phyloP scores from a whole-genome alignment of 1,140 invertebrate species.

The Mylabris phalerata region DNA sequence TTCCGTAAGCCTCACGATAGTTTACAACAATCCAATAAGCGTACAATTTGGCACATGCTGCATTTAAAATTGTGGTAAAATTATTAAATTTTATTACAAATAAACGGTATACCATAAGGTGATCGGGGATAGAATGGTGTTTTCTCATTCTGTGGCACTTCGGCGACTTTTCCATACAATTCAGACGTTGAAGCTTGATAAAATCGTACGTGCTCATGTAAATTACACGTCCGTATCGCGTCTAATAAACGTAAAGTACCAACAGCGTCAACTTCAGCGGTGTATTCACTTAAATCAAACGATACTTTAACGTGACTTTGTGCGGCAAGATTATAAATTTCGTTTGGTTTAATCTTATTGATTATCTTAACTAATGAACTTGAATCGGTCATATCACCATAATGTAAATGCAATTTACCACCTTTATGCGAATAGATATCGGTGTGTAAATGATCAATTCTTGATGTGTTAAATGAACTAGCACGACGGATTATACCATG shows the following conservation, averaged over 20 bases:
- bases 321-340: conserved; percentile 99
- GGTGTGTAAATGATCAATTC: conserved; percentile 94
- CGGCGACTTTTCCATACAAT: conserved; percentile 94
- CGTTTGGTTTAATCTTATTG: conserved; percentile 69
- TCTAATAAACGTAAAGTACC: conserved; percentile 92
- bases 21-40: conserved; percentile 99
- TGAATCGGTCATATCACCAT: conserved; percentile 98
- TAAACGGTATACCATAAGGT: conserved; percentile 80
- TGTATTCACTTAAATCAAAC: conserved; percentile 98
- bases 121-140: conserved; percentile 99
- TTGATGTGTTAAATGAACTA: conserved; percentile 92
- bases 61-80: not conserved
- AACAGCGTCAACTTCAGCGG: conserved; percentile 97
- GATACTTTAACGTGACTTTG: conserved; percentile 98
- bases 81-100: not conserved
- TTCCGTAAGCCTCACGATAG: conserved; percentile 95
- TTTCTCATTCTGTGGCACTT: conserved; percentile 95
- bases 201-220: conserved; percentile 81
- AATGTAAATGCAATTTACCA: conserved; percentile 90
- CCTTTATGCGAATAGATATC: conserved; percentile 78
- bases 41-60: conserved; percentile 97
- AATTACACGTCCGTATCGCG: conserved; percentile 86
- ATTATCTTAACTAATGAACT: conserved; percentile 97
- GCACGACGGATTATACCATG: conserved; percentile 93
- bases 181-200: conserved; percentile 99